These are phyloP conservation scores for Aegithalos caudatus DNA, from an alignment of 2,113 vertebrate species.

Conservation along the genomic window DNA sequence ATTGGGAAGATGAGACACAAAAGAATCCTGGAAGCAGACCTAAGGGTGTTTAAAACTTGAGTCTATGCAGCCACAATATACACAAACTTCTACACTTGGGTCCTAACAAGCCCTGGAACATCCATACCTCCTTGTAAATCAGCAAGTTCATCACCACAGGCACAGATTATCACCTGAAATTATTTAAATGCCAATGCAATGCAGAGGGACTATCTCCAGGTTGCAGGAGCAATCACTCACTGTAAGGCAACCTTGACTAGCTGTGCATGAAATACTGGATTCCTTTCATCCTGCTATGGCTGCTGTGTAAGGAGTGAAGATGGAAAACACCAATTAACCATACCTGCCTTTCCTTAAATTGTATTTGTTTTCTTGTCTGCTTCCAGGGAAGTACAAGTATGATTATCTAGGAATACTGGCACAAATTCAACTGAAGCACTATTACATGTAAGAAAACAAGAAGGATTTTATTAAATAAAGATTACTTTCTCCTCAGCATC, in stretches of 20 bases:
- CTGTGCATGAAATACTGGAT: not conserved
- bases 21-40: not conserved
- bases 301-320: not conserved
- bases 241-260: not conserved
- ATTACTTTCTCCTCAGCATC: not conserved
- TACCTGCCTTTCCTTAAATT: not conserved
- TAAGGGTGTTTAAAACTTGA: not conserved
- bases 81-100: not conserved
- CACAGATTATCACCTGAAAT: not conserved
- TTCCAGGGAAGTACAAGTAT: not conserved
- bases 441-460: not conserved
- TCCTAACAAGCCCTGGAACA: not conserved
- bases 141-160: not conserved
- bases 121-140: not conserved
- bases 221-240: not conserved
- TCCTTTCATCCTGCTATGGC: not conserved
- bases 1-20: not conserved
- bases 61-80: accelerated
- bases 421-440: not conserved
- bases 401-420: not conserved
- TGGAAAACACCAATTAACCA: not conserved
- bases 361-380: not conserved
- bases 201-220: not conserved
- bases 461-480: not conserved
- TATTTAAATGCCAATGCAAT: not conserved